Base-by-base conservation (phyloP, 1,140 invertebrate species). In the Antheraea mylitta region DNA sequence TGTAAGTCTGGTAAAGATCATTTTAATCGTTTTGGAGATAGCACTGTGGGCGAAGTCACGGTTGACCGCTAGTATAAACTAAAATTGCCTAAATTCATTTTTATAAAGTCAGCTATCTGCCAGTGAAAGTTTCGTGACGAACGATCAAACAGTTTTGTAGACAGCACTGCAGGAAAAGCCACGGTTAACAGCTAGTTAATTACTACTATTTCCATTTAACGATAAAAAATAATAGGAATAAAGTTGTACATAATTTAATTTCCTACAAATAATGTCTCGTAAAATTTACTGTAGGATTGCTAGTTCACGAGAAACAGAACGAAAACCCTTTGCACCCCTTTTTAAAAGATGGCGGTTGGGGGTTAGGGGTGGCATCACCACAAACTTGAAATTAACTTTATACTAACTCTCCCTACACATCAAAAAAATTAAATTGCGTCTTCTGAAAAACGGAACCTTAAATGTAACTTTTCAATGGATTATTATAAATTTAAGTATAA, bases 271-370 rank as follows among this genome's bases (percentile, higher is more conserved):
- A 59, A 67, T 60, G 53, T n/a, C n/a, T n/a, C n/a, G 0, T 18
- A 53, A 53, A 59, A 3, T 64, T 64, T 69, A 64, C 64, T 64
- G 61, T 64, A 64, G 38, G 38, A 7, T 42, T 42, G 38, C 38
- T 42, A 22, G 18, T 64, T 67, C 60, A 19, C 22, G 58, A 67
- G 18, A 67, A 30, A 67, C 38, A 16, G 61, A 60, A 18, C 22
- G 58, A 69, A 69, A 69, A 42, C 61, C 58, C 61, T 69, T 42
- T 64, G 30, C 62, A 64, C 68, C 18, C 30, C 68, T 69, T 69
- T 69, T 69, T 69, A 42, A 61, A 69, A 64, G 68, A 69, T 69
- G 68, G 42, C 68, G 53, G 68, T 45, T 45, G 48, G 62, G 22
- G 61, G 68, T 64, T 48, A 63, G 58, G 22, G 61, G 61, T 60